phyloP scores from a whole-genome alignment of 2,113 vertebrate genomes.

The Prionailurus viverrinus region DNA sequence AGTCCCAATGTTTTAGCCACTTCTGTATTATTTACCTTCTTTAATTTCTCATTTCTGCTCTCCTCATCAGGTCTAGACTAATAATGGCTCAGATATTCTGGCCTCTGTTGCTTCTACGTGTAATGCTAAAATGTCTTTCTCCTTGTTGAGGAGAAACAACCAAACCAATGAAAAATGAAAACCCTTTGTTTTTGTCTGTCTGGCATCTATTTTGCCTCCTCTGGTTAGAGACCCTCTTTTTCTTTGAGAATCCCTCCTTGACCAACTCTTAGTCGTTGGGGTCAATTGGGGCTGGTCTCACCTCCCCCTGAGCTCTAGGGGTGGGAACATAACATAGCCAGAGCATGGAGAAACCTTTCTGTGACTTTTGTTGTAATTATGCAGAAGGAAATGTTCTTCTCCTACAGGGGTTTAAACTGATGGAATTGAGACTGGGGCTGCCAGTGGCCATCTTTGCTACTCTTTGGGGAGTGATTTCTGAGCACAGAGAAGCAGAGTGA shows the following conservation, averaged over 20 bases:
- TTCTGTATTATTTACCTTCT: neutral
- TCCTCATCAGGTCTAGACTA: neutral
- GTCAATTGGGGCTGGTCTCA: neutral
- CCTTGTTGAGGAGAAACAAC: neutral
- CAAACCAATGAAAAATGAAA: neutral
- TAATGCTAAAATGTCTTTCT: neutral
- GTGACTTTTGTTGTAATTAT: neutral
- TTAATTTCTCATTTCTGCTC: neutral
- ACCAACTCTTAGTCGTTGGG: neutral
- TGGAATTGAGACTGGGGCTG: neutral
- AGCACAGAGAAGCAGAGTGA: neutral
- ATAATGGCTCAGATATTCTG: neutral
- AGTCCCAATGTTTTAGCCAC: neutral
- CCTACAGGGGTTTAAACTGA: neutral
- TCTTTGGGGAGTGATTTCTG: neutral
- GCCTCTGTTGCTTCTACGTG: neutral
- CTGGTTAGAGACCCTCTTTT: neutral
- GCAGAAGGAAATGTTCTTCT: neutral
- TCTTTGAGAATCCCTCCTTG: neutral
- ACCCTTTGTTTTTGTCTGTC: neutral
- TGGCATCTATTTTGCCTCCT: neutral
- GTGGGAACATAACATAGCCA: neutral
- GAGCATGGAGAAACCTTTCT: neutral
- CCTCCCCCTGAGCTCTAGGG: neutral
- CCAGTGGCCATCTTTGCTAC: neutral